Base-by-base conservation (phyloP, 2,888 invertebrate species). In the Cephus runcator region DNA sequence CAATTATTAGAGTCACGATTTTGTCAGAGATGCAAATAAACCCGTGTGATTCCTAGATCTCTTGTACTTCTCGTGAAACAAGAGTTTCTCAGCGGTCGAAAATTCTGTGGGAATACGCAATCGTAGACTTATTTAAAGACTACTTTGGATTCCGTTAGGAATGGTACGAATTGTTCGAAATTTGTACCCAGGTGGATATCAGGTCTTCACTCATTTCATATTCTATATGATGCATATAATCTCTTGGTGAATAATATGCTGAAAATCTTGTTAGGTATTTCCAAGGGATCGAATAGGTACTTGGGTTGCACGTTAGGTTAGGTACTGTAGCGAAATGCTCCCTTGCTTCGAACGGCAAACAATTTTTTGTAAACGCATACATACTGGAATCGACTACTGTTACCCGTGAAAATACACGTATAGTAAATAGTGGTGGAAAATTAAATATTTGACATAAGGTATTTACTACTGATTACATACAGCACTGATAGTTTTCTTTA, bases 401-500 rank as follows among this genome's bases (percentile, higher is more conserved):
- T 85, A 85, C 85, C 85, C 82, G 82, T 79, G 84, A 82, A 82
- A 85, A 81, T 85, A 83, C 73, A 83, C 75, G 83, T 81, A 81
- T 83, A 79, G 73, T 77, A 84, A 83, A 83, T 76, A 79, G 80
- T 83, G 83, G 77, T 82, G 85, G 83, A 83, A 86, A 86, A 86
- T 88, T 87, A 86, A 88, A 85, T 86, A 84, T 83, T 83, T 79
- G 82, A 80, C 81, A 83, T 87, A 82, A 81, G 83, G 84, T 84
- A 83, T 88, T 86, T 85, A 85, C 85, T 83, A 79, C 81, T 79
- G 83, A 84, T 84, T 81, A 83, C 82, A 82, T 81, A 9, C 6
- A 40, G 6, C 6, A 40, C 23, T 23, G 40, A 2, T 56, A 23
- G 0, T 56, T 56, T 56, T 23, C 23, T 15, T 56, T 23, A 33